Evolutionary conservation across 1,140 invertebrate species (phyloP).

Genomic region (Scaptomyza graminum): DNA sequence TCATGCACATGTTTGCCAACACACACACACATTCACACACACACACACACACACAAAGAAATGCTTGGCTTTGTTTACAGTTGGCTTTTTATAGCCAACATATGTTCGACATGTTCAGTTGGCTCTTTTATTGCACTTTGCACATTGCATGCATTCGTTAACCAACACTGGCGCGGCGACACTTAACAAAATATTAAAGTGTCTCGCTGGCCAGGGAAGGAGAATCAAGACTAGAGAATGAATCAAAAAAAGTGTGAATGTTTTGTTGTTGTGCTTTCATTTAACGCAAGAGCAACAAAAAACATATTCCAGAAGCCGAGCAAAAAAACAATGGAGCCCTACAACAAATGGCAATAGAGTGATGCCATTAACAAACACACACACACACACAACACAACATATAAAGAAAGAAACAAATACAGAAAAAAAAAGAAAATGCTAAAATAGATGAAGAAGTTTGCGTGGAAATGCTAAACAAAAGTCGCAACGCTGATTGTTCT

Average conservation of each 20-base stretch:
- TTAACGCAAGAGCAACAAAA: slow-evolving; percentile 12
- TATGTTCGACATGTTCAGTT: slow-evolving; percentile 68
- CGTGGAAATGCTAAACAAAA: slow-evolving; percentile 51
- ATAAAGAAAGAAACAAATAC: slow-evolving; percentile 19
- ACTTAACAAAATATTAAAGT: slow-evolving; percentile 43
- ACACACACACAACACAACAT: slow-evolving; percentile 30
- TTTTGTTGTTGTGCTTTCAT: slow-evolving; percentile 34
- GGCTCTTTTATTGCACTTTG: slow-evolving; percentile 50
- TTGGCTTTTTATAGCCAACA: slow-evolving; percentile 69
- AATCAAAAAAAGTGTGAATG: neutral
- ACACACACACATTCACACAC: slow-evolving; percentile 17
- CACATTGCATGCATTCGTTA: slow-evolving; percentile 36
- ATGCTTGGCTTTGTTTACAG: slow-evolving; percentile 63
- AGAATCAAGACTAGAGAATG: neutral
- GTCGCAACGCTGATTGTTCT: slow-evolving; percentile 28
- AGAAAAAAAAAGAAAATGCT: slow-evolving; percentile 15
- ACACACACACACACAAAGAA: slow-evolving; percentile 3
- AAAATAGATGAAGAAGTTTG: slow-evolving; percentile 68
- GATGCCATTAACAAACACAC: slow-evolving; percentile 73
- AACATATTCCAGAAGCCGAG: slow-evolving; percentile 40
- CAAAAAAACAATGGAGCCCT: slow-evolving; percentile 57
- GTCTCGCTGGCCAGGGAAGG: slow-evolving; percentile 3
- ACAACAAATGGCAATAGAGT: slow-evolving; percentile 68
- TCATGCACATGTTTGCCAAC: slow-evolving; percentile 58
- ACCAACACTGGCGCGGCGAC: slow-evolving; percentile 57